phyloP scores from a whole-genome alignment of 1,140 invertebrate species.

The Tetramorium simillimum region DNA sequence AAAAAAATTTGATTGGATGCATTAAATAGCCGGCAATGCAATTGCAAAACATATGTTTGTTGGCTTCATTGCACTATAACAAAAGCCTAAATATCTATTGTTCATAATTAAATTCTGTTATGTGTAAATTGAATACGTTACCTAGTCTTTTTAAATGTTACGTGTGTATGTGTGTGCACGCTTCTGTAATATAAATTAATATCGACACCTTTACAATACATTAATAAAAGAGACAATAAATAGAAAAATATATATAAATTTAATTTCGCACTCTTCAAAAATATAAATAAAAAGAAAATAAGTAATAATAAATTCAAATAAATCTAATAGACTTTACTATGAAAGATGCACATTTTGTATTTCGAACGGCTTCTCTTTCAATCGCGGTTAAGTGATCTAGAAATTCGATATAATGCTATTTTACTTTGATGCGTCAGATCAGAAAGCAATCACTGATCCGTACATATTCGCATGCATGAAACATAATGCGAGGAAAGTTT shows the following conservation, averaged over 20 bases:
- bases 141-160: neutral
- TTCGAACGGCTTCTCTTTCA: neutral
- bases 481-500: constrained; percentile 56
- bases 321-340: neutral
- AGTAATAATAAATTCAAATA: neutral
- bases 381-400: neutral
- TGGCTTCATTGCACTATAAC: neutral
- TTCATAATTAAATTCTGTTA: constrained; percentile 6
- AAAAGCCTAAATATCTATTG: neutral
- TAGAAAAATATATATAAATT: neutral
- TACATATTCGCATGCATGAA: constrained; percentile 28
- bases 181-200: neutral
- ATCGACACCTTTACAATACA: neutral
- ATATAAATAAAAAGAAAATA: neutral
- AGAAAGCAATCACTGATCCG: constrained; percentile 50
- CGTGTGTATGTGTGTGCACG: no score
- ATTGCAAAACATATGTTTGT: constrained; percentile 2
- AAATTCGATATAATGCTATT: constrained; percentile 12
- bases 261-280: neutral
- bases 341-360: neutral
- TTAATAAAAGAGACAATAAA: neutral
- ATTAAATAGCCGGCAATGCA: neutral
- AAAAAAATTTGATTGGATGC: neutral
- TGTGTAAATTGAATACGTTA: neutral
- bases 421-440: constrained; percentile 29